Conservation (phyloP, 2,888 invertebrate species). For the Mylabris sibirica region DNA sequence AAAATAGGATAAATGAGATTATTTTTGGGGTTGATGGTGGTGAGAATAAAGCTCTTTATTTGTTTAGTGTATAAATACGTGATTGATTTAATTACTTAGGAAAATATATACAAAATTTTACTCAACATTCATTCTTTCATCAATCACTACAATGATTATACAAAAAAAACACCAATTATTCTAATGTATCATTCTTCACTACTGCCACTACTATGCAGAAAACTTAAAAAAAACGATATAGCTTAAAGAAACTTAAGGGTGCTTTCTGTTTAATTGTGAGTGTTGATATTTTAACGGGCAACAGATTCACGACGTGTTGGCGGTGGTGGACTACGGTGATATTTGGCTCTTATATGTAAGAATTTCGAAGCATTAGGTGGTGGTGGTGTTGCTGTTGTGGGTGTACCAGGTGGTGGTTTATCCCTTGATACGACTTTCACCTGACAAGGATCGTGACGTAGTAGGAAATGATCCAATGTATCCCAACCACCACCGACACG, state of each 20-base stretch:
- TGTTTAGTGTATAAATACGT: conserved; percentile 14
- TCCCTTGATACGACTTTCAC: conserved; percentile 63
- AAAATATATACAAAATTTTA: conserved; percentile 46
- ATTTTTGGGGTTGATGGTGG: background rate
- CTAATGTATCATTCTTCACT: background rate
- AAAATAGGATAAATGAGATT: conserved; percentile 24
- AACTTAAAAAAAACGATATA: background rate
- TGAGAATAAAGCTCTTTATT: conserved; percentile 12
- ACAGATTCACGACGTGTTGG: conserved; percentile 70
- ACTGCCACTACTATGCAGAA: background rate
- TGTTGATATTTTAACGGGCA: conserved; percentile 48
- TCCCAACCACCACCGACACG: conserved; percentile 95
- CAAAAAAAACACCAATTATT: too few species aligned
- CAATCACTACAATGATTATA: background rate
- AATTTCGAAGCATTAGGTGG: conserved; percentile 60
- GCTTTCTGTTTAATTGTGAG: conserved; percentile 14
- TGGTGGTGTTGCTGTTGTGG: too few species aligned
- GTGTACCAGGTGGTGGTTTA: conserved; percentile 34
- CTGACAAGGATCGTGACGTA: conserved; percentile 87
- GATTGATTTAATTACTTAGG: conserved; percentile 44
- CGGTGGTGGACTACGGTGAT: conserved; percentile 71
- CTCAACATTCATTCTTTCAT: conserved; percentile 17
- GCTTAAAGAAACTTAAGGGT: too few species aligned
- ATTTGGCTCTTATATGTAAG: conserved; percentile 77
- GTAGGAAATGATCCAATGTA: conserved; percentile 90